Percentiles rank a stretch among this genome's conserved stretches.
Evolutionary conservation across 1,140 invertebrate genomes (phyloP).

Genomic region (Orius laevigatus): DNA sequence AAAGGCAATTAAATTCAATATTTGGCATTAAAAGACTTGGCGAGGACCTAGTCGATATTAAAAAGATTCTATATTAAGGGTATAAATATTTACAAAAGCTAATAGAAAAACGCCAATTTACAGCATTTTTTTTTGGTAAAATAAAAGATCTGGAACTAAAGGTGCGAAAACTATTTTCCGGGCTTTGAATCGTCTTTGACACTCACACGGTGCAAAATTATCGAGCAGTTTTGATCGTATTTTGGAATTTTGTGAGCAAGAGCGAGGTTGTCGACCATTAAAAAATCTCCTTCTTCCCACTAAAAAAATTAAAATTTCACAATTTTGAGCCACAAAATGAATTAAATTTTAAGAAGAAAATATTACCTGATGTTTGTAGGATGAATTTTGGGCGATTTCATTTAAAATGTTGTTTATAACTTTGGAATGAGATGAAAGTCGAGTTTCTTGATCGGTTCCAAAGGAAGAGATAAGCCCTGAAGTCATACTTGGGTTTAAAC

Average conservation of each 20-base stretch:
- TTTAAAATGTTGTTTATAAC: constrained; percentile 29
- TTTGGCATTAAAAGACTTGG: no score
- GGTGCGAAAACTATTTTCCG: no score
- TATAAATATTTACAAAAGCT: no score
- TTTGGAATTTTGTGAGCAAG: constrained; percentile 32
- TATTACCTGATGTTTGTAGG: constrained; percentile 30
- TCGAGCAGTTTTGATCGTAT: constrained; percentile 28
- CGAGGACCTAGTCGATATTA: no score
- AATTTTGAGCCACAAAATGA: constrained; percentile 1
- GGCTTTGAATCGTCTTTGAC: no score
- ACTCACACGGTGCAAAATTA: constrained; percentile 5
- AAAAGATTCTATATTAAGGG: no score
- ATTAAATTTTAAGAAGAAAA: not conserved
- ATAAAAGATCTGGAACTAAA: no score
- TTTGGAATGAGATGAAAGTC: constrained; percentile 25
- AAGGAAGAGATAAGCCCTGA: constrained; percentile 30
- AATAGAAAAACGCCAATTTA: no score
- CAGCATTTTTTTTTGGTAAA: no score
- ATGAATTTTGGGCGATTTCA: constrained; percentile 31
- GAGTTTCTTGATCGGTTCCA: constrained; percentile 23
- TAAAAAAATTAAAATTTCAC: constrained; percentile 21
- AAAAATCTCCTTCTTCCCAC: constrained; percentile 34
- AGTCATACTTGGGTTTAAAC: constrained; percentile 34
- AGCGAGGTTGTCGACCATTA: constrained; percentile 33
- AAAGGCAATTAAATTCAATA: no score